phyloP scores from a whole-genome alignment of 1,140 invertebrate species.

The Holcopasites calliopsidis region DNA sequence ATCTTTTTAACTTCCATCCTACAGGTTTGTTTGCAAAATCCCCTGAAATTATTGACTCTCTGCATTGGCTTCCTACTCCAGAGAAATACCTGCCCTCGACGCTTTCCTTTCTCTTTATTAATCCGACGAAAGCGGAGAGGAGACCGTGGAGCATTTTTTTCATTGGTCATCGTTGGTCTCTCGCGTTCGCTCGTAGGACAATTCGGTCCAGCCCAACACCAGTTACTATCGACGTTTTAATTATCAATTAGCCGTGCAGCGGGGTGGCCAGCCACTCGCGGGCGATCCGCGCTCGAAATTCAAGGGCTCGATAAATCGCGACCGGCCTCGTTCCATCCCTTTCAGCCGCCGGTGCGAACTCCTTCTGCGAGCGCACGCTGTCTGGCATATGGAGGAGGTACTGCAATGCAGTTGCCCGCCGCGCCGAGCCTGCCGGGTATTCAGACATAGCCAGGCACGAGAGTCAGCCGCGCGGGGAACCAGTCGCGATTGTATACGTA shows the following conservation, averaged over 20 bases:
- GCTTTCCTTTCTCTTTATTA: too few species aligned
- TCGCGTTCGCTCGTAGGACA: too few species aligned
- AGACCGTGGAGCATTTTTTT: too few species aligned
- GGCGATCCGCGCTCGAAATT: conserved; percentile 38
- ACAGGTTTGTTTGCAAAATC: too few species aligned
- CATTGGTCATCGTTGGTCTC: too few species aligned
- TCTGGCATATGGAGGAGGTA: conserved; percentile 69
- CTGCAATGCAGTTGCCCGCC: conserved; percentile 75
- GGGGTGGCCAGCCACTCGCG: background rate
- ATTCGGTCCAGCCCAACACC: too few species aligned
- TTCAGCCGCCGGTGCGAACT: conserved; percentile 51
- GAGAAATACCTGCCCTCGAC: too few species aligned
- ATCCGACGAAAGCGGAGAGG: too few species aligned
- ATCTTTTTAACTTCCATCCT: too few species aligned
- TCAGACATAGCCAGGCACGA: conserved; percentile 64
- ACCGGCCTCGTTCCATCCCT: conserved; percentile 51
- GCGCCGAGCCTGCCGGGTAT: conserved; percentile 69
- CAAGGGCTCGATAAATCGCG: conserved; percentile 57
- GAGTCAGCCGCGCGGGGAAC: conserved; percentile 53
- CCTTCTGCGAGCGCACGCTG: conserved; percentile 56
- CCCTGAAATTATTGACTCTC: too few species aligned
- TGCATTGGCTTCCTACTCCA: too few species aligned
- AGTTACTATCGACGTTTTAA: conserved; percentile 2
- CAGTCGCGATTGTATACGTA: conserved; percentile 39
- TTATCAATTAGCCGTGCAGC: conserved; percentile 21